Evolutionary conservation across 2,888 invertebrate genomes (phyloP).

Genomic region (Iselma pallidipennis): DNA sequence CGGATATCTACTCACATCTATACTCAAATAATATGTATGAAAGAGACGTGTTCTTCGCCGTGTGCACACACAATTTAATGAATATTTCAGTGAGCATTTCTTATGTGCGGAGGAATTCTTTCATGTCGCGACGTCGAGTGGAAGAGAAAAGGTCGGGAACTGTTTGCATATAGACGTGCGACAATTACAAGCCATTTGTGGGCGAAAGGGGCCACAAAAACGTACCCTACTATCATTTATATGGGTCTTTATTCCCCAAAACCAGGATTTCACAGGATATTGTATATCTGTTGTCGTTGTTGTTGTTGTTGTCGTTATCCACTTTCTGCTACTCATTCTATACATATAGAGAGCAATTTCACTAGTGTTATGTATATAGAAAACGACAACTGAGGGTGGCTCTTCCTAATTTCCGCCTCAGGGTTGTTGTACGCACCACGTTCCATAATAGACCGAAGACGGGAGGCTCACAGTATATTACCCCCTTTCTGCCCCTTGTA

Average conservation of each 20-base stretch:
- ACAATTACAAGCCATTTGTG: conserved; percentile 29
- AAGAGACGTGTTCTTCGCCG: conserved; percentile 5
- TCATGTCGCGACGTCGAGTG: conserved; percentile 34
- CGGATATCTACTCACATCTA: conserved; percentile 25
- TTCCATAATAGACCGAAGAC: conserved; percentile 36
- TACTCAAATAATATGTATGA: conserved; percentile 18
- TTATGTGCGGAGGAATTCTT: conserved; percentile 35
- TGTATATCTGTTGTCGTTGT: too few relatives aligned
- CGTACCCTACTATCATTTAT: conserved; percentile 3
- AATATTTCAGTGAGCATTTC: conserved; percentile 37
- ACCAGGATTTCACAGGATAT: conserved; percentile 32
- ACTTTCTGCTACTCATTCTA: neutral
- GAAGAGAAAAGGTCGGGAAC: conserved; percentile 25
- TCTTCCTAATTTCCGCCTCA: conserved; percentile 44
- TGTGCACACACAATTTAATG: conserved; percentile 32
- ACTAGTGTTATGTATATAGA: conserved; percentile 36
- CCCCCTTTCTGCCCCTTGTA: neutral
- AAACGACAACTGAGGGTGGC: conserved; percentile 36
- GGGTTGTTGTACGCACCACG: conserved; percentile 29
- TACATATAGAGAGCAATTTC: conserved; percentile 20
- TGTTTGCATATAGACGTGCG: conserved; percentile 33
- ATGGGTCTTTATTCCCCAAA: neutral
- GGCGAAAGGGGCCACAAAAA: neutral
- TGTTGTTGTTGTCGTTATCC: conserved; percentile 19
- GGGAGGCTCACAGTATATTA: conserved; percentile 15